Evolutionary conservation across 1,140 invertebrate genomes (phyloP).

Genomic region (Schlechtendalia chinensis): DNA sequence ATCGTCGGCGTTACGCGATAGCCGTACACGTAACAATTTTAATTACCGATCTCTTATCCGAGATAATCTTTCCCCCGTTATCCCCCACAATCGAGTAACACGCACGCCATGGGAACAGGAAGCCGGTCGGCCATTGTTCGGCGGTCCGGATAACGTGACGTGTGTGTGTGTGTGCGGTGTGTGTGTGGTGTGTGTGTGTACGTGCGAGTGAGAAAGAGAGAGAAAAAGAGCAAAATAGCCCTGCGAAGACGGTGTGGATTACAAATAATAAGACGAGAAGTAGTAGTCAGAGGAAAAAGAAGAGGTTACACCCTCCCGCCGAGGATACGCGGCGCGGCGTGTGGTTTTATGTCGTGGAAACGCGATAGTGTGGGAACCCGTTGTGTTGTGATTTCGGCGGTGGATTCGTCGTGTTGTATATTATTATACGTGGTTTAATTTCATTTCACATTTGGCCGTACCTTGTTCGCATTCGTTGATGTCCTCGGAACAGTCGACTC

Average conservation of each 20-base stretch:
- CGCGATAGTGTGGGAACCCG: slow-evolving; percentile 46
- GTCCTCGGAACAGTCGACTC: slow-evolving; percentile 87
- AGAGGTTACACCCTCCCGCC: slow-evolving; percentile 5
- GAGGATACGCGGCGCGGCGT: neutral
- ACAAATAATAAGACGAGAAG: slow-evolving; percentile 28
- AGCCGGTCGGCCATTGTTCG: slow-evolving; percentile 40
- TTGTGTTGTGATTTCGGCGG: slow-evolving; percentile 20
- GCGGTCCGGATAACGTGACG: slow-evolving; percentile 22
- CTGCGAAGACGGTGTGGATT: slow-evolving; percentile 32
- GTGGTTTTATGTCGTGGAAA: slow-evolving; percentile 44
- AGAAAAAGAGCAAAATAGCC: slow-evolving; percentile 1
- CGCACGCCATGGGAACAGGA: slow-evolving; percentile 49
- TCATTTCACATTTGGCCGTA: slow-evolving; percentile 57
- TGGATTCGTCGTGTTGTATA: neutral
- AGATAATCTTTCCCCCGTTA: slow-evolving; percentile 45
- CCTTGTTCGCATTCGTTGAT: slow-evolving; percentile 94
- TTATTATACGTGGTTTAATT: neutral
- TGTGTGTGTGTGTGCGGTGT: too few relatives aligned
- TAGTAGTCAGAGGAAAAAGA: slow-evolving; percentile 19
- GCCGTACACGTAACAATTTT: slow-evolving; percentile 27
- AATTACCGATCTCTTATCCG: slow-evolving; percentile 37
- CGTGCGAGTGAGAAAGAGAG: neutral
- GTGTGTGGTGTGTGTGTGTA: too few relatives aligned
- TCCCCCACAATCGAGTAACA: slow-evolving; percentile 34
- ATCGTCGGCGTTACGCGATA: slow-evolving; percentile 29